Conservation (phyloP, 1,140 invertebrate genomes). For the Pachypeltis micranthus region DNA sequence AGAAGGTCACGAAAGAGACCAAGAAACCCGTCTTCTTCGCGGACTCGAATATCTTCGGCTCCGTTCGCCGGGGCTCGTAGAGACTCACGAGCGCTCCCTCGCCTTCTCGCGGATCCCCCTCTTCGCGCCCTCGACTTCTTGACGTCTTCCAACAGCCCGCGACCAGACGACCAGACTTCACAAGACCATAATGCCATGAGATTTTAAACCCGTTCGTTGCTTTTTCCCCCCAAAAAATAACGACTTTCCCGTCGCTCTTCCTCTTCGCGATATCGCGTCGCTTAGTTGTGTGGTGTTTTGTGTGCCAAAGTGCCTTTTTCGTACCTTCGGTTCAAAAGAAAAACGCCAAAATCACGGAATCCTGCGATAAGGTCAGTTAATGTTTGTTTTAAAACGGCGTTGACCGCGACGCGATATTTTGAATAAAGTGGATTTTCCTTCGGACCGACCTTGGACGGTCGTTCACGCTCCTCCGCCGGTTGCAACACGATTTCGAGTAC, state of each 20-base stretch:
- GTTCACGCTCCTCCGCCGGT: too few species aligned
- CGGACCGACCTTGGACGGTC: too few species aligned
- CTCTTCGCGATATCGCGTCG: background rate
- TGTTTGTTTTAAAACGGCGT: too few species aligned
- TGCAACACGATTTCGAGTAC: too few species aligned
- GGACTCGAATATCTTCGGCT: background rate
- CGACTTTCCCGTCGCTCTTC: background rate
- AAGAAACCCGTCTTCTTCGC: background rate
- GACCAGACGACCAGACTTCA: background rate
- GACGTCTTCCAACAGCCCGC: background rate
- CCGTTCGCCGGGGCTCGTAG: background rate
- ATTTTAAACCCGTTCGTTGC: background rate
- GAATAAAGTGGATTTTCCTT: too few species aligned
- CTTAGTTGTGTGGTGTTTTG: background rate
- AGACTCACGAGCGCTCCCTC: background rate
- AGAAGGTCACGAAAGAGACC: background rate
- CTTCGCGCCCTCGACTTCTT: background rate
- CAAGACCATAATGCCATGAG: background rate
- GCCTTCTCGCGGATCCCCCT: background rate
- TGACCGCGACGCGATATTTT: too few species aligned
- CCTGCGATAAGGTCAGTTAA: background rate
- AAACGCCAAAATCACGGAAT: background rate
- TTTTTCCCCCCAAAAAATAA: background rate
- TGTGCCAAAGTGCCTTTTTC: background rate
- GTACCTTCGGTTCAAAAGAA: background rate